Evolutionary conservation across 2,888 invertebrate genomes (phyloP).

Genomic region (Gasteruption jaculator): DNA sequence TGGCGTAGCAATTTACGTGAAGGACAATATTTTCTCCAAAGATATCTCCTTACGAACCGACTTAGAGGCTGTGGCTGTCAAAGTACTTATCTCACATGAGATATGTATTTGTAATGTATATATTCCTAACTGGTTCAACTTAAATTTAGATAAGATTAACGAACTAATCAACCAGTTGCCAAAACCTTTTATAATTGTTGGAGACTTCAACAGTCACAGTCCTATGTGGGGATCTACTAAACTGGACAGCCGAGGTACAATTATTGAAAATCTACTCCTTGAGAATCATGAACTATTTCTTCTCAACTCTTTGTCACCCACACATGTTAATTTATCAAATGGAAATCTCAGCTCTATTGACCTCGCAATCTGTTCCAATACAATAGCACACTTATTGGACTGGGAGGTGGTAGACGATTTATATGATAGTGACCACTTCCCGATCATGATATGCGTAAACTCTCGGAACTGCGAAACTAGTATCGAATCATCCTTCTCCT

Average conservation of each 20-base stretch:
- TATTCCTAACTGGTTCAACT: slow-evolving; percentile 11
- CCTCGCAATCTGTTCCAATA: slow-evolving; percentile 15
- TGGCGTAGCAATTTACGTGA: slow-evolving; percentile 20
- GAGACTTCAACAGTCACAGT: slow-evolving; percentile 27
- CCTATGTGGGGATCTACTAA: slow-evolving; percentile 17
- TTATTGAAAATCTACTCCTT: slow-evolving; percentile 18
- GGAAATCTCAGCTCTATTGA: slow-evolving; percentile 22
- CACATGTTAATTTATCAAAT: slow-evolving; percentile 22
- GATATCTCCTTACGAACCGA: slow-evolving; percentile 15
- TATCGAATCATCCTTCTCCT: background rate
- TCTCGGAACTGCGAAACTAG: too few relatives aligned
- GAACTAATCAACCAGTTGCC: slow-evolving; percentile 24
- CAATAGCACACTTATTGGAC: slow-evolving; percentile 11
- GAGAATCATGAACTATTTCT: slow-evolving; percentile 14
- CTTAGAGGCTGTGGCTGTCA: slow-evolving; percentile 23
- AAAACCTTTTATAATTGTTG: slow-evolving; percentile 24
- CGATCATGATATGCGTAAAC: slow-evolving; percentile 15
- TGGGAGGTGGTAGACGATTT: slow-evolving; percentile 12
- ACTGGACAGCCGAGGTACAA: slow-evolving; percentile 22
- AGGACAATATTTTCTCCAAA: slow-evolving; percentile 12
- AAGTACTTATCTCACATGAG: slow-evolving; percentile 13
- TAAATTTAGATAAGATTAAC: slow-evolving; percentile 6
- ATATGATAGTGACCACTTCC: slow-evolving; percentile 24
- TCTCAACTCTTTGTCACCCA: slow-evolving; percentile 17
- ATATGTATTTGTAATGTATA: slow-evolving; percentile 22